Evolutionary conservation across 30 jellyfish, hydroid and myxozoan genomes (phyloP).

Genomic region (Sanderia malayensis): DNA sequence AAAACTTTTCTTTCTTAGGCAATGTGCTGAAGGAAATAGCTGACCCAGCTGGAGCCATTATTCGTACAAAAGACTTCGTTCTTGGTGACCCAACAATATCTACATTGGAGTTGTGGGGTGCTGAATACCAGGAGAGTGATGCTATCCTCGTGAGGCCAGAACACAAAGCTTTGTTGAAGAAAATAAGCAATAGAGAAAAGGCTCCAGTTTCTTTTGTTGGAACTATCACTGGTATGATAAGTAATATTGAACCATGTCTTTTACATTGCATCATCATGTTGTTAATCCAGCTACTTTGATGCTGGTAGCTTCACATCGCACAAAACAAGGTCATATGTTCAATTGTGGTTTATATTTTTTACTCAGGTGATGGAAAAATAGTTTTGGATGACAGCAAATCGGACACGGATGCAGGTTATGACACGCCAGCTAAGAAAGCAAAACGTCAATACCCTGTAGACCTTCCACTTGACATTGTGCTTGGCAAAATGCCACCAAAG

Average conservation of each 20-base stretch:
- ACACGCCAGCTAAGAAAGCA: conserved; percentile 21
- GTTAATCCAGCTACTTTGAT: too few relatives aligned
- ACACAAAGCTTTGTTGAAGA: conserved; percentile 47
- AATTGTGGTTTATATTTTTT: too few relatives aligned
- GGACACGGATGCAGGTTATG: conserved; percentile 26
- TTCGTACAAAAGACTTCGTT: conserved; percentile 62
- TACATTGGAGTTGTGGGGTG: conserved; percentile 93
- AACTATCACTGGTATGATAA: conserved; percentile 76
- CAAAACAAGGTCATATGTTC: too few relatives aligned
- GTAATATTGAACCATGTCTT: too few relatives aligned
- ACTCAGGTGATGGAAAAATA: conserved; percentile 79
- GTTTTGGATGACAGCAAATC: conserved; percentile 50
- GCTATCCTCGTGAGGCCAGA: conserved; percentile 62
- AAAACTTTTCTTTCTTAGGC: conserved; percentile 45
- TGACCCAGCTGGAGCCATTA: conserved; percentile 95
- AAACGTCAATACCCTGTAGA: conserved; percentile 69
- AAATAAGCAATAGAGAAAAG: conserved; percentile 81
- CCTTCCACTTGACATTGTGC: conserved; percentile 84
- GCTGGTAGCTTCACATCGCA: too few relatives aligned
- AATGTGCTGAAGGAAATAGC: conserved; percentile 86
- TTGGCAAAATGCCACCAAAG: conserved; percentile 90
- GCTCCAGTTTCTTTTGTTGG: conserved; percentile 86
- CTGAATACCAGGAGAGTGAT: conserved; percentile 94
- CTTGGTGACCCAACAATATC: conserved; percentile 91
- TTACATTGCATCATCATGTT: too few relatives aligned